Evolutionary conservation across 2,888 invertebrate species (phyloP).

Genomic region (Steinernema hermaphroditum): DNA sequence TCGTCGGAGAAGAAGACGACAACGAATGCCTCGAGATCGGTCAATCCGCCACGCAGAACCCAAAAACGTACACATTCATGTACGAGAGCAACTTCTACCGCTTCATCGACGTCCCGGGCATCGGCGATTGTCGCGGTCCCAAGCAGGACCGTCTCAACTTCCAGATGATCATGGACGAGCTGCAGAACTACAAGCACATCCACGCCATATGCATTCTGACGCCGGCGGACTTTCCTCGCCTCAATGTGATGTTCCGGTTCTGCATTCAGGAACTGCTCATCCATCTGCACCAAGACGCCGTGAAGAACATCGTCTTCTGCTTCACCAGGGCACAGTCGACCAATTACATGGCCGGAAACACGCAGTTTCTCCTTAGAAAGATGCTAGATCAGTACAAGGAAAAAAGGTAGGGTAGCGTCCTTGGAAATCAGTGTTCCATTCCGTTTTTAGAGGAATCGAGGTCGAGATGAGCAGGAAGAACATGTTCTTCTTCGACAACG

Average conservation of each 20-base stretch:
- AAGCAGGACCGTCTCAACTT: constrained; percentile 50
- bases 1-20: not conserved
- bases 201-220: constrained; percentile 48
- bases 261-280: constrained; percentile 52
- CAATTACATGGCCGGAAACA: constrained; percentile 37
- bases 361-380: constrained; percentile 6
- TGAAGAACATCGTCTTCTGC: constrained; percentile 51
- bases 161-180: constrained; percentile 35
- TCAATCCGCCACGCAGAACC: constrained; percentile 29
- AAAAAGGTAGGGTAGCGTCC: not conserved
- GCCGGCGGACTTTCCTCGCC: constrained; percentile 43
- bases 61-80: constrained; percentile 34
- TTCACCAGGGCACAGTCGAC: constrained; percentile 49
- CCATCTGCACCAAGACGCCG: constrained; percentile 48
- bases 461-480: constrained; percentile 34
- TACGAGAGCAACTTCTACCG: constrained; percentile 10
- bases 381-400: constrained; percentile 15
- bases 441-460: too few relatives aligned
- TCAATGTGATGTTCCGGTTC: constrained; percentile 44
- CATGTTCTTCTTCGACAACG: constrained; percentile 47
- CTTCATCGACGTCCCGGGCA: constrained; percentile 56
- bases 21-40: constrained; percentile 19
- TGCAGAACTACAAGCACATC: constrained; percentile 34
- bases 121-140: constrained; percentile 51
- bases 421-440: too few relatives aligned